Evolutionary conservation across 2,797 vertebrate genomes (phyloP).

Genomic region (Spinus pinus): DNA sequence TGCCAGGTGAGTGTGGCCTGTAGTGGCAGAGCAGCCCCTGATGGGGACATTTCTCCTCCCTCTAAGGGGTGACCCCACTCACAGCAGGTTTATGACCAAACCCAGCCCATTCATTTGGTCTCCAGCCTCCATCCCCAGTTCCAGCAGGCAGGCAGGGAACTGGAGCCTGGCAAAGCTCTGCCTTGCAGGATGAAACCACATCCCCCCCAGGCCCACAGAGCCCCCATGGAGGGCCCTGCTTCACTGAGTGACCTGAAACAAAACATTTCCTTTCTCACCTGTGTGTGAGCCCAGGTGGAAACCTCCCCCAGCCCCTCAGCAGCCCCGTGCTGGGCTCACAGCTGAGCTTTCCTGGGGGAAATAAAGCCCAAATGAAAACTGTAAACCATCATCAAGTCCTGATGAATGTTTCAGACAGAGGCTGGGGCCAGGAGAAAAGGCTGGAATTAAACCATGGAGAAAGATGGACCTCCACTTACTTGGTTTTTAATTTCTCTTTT

Average conservation of each 20-base stretch:
- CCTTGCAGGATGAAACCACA: not conserved
- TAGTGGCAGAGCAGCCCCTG: not conserved
- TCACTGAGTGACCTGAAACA: not conserved
- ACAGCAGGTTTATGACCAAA: not conserved
- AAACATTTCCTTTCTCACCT: not conserved
- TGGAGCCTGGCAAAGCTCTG: not conserved
- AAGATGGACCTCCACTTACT: not conserved
- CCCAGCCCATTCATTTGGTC: fast-evolving
- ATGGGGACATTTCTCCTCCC: not conserved
- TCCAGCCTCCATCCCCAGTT: not conserved
- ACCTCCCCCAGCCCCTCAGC: not conserved
- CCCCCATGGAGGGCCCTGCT: not conserved
- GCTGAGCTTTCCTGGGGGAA: conserved; percentile 6
- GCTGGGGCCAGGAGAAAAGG: not conserved
- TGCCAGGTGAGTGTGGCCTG: not conserved
- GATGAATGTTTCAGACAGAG: not conserved
- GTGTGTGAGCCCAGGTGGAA: not conserved
- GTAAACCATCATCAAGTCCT: not conserved
- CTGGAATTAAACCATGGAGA: not conserved
- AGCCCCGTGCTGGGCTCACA: not conserved
- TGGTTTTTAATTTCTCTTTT: not conserved
- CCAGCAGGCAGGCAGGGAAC: not conserved
- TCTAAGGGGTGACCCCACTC: not conserved
- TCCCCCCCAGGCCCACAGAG: not conserved
- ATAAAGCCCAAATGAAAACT: conserved; percentile 30